Evolutionary conservation across 1,140 invertebrate species (phyloP), one percentile per base, ranked within the genome.

Genomic region (Atta colombica): DNA sequence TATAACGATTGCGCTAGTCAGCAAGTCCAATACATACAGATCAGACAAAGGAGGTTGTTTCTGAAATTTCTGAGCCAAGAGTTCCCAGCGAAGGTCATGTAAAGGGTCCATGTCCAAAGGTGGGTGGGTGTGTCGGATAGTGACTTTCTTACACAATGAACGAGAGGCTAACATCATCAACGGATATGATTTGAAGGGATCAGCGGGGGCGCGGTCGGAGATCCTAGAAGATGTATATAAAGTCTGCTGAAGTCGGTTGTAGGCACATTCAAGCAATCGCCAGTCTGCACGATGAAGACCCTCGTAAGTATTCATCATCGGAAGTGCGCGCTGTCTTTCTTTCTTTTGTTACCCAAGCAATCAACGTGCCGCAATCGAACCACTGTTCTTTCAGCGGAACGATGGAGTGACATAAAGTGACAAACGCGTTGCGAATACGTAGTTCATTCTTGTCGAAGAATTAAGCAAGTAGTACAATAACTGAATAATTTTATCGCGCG

Each of bases 171-270:
- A 66, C 87, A 88, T 92, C 94, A 94, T 94, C 94, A 92, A 75
- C 92, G 93, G 94, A 94, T 94, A 94, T 95, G 93, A 95, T 94
- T 95, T 93, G 94, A 95, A 95, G 94, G 95, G 94, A 95, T 95
- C 90, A 94, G 91, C 90, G 94, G 92, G 93, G 94, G 95, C 94
- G 94, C 94, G 94, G 93, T 95, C 91, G 89, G 86, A 84, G 93
- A 93, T 93, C 91, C 92, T 92, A 88, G 65, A 84, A 91, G 88
- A 85, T 82, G 93, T 95, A 95, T 95, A 95, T 95, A 95, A 95
- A 94, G 90, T 92, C 90, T 86, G 89, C 75, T 85, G 89, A 69
- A 91, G 68, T 86, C 85, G 89, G 87, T 85, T 63, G 78, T 88
- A 89, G 90, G 89, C 91, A 94, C 94, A 95, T 92, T 95, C 93